Base-by-base conservation (phyloP, 2,797 vertebrate genomes). In the Anguilla obscura region DNA sequence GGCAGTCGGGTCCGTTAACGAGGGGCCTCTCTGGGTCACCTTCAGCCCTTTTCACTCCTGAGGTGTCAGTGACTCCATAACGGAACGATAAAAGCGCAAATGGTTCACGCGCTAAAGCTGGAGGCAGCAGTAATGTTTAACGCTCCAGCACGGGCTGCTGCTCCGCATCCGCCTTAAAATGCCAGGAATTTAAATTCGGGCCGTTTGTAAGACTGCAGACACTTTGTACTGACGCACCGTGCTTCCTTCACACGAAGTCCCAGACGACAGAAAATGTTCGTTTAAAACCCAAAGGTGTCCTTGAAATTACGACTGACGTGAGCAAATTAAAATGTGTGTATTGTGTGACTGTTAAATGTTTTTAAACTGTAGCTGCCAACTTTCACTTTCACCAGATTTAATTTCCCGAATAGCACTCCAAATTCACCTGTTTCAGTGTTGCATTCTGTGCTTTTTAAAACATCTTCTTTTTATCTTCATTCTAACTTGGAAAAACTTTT, bases 61-160 rank as follows among this genome's bases (percentile, higher is more conserved):
- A 24, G 58, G 85, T 80, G 87, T 85, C 84, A 40, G 33, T 16
- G 30, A 40, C 21, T 36, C 33, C 33, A 4, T 76, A 76, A 76
- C 40, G 30, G 30, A 33, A 33, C 33, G 4, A 18, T 36, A 69
- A 83, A 36, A 48, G 69, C 0, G 84, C 84, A 87, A 54, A 76
- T 50, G 6, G 36, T 36, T 40, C 33, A 76, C 71, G 9, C 33
- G 0, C 71, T 24, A 16, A 36, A 86, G 30, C 88, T 69, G 52
- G 85, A 54, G 12, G 40, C 63, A 21, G 21, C 79, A 84, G 56
- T 27, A 80, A 85, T 90, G 84, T 24, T n/a, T 24, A 91, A 87
- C 89, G 85, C 91, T 18, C 91, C 48, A 40, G 21, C 14, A 10
- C 12, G 10, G 4, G 40, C 71, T 76, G 69, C 27, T 66, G 24